Evolutionary conservation across 1,140 invertebrate genomes (phyloP).

Genomic region (Vanessa atalanta): DNA sequence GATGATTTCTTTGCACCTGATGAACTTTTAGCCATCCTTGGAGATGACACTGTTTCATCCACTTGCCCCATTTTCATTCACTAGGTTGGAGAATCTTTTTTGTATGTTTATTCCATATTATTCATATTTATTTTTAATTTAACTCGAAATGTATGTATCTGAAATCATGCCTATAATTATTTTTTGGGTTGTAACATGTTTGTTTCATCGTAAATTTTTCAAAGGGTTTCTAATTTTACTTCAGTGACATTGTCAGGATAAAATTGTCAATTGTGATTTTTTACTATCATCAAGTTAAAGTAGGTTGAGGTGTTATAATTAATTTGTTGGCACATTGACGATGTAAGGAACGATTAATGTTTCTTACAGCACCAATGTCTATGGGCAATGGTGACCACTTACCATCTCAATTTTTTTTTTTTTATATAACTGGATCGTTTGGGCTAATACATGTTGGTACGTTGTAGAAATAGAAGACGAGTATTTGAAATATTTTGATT

Average conservation of each 20-base stretch:
- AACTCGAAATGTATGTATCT: not conserved
- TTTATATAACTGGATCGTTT: too few relatives aligned
- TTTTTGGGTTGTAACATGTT: not conserved
- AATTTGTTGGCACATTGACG: not conserved
- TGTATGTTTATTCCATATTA: slow-evolving; percentile 9
- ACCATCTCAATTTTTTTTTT: too few relatives aligned
- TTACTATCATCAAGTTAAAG: not conserved
- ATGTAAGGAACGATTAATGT: too few relatives aligned
- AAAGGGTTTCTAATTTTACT: not conserved
- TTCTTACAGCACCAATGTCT: too few relatives aligned
- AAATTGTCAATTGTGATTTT: not conserved
- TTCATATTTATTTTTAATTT: slow-evolving; percentile 12
- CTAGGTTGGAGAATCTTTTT: not conserved
- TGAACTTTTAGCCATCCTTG: slow-evolving; percentile 51
- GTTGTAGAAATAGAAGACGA: too few relatives aligned
- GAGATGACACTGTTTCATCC: slow-evolving; percentile 41
- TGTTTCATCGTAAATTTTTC: too few relatives aligned
- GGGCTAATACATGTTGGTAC: too few relatives aligned
- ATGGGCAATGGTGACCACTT: too few relatives aligned
- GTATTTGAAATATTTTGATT: too few relatives aligned
- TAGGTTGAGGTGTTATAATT: not conserved
- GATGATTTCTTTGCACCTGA: slow-evolving; percentile 43
- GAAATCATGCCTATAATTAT: not conserved
- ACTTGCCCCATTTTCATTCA: slow-evolving; percentile 51
- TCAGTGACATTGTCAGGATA: not conserved